A percentile compares a stretch with the other conserved stretches of the same genome.
Conservation (phyloP, 1,140 invertebrate genomes). For the Calliphora vicina region DNA sequence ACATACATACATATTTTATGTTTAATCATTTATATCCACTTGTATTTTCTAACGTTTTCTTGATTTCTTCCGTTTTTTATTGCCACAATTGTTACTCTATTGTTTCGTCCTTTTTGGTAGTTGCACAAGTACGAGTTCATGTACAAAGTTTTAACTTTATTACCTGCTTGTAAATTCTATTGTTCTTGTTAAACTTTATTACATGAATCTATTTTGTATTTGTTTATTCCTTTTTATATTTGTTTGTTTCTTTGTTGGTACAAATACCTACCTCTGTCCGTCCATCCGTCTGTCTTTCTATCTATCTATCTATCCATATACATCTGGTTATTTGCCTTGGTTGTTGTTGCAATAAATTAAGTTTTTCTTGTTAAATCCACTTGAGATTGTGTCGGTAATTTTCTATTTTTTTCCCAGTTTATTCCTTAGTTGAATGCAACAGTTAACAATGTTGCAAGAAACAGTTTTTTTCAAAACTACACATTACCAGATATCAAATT, state of each 20-base stretch:
- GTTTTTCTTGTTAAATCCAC: neutral
- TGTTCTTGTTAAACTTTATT: conserved; percentile 1
- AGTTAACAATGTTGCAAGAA: neutral
- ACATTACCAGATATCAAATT: no score
- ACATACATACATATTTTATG: no score
- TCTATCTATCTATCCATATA: neutral
- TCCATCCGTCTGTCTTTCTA: neutral
- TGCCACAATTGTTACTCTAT: neutral
- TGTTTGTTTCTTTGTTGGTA: neutral
- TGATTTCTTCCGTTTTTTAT: neutral
- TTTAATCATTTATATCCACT: no score
- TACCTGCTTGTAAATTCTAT: neutral
- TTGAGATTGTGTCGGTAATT: neutral
- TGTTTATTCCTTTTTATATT: neutral
- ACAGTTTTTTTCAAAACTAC: no score
- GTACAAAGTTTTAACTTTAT: neutral
- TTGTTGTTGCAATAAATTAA: neutral
- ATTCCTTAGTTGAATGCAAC: neutral
- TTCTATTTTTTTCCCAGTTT: neutral
- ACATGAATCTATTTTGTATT: neutral
- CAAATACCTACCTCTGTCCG: neutral
- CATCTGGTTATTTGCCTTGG: neutral
- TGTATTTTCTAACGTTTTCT: neutral
- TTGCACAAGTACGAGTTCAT: neutral
- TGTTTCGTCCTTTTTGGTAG: neutral